Evolutionary conservation across 2,797 vertebrate genomes (phyloP).

Genomic region (Gymnopithys bicolor): DNA sequence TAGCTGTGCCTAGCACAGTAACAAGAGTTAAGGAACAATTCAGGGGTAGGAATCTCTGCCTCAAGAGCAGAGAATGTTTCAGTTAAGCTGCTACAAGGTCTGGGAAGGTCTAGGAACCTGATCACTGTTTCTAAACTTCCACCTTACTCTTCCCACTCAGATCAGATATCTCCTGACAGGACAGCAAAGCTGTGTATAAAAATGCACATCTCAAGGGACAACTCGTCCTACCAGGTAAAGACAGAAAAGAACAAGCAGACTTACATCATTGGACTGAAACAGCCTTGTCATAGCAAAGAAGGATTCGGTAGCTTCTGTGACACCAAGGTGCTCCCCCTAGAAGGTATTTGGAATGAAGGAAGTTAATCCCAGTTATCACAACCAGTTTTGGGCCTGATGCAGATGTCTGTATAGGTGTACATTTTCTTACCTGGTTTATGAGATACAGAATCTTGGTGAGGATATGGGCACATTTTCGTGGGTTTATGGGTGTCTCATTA

Average conservation of each 20-base stretch:
- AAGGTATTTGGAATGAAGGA: not conserved
- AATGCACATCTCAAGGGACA: not conserved
- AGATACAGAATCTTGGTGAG: slow-evolving; percentile 85
- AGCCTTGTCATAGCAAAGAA: slow-evolving; percentile 87
- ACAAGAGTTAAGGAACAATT: not conserved
- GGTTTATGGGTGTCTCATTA: slow-evolving; percentile 85
- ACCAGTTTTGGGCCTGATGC: not conserved
- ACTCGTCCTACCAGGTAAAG: not conserved
- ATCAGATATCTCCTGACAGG: not conserved
- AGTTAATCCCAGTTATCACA: not conserved
- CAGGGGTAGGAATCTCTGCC: not conserved
- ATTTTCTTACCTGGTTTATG: slow-evolving; percentile 81
- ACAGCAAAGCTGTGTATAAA: not conserved
- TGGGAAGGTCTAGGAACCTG: not conserved
- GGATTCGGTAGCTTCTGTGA: slow-evolving; percentile 81
- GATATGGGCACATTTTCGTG: slow-evolving; percentile 85
- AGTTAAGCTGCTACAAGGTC: not conserved
- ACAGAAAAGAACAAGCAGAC: slow-evolving; percentile 20
- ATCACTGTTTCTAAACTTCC: not conserved
- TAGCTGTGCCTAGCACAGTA: not conserved
- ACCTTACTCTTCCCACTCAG: not conserved
- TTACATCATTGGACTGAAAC: slow-evolving; percentile 85
- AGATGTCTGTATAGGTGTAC: not conserved
- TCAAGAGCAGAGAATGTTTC: not conserved
- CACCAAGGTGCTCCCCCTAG: slow-evolving; percentile 82